Evolutionary conservation across 2,888 invertebrate genomes (phyloP), one percentile per base, ranked within the genome.

Genomic region (Tridacna gigas): DNA sequence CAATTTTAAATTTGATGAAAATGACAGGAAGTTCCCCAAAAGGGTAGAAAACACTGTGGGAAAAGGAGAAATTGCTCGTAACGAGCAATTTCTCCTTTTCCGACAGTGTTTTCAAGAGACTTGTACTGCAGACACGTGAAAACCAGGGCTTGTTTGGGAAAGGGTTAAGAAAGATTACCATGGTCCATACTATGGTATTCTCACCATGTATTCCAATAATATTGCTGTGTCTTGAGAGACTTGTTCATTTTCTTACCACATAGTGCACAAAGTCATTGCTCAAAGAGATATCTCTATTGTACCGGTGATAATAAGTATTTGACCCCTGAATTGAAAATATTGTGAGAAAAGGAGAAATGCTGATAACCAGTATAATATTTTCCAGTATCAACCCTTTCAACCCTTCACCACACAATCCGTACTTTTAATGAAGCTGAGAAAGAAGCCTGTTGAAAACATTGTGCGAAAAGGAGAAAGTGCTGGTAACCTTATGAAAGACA

Each of bases 261-360:
- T n/a, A n/a, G n/a, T n/a, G n/a, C n/a, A n/a, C n/a, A n/a, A n/a
- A n/a, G n/a, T n/a, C n/a, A n/a, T n/a, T n/a, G n/a, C n/a, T n/a
- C n/a, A n/a, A n/a, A n/a, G n/a, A n/a, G n/a, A n/a, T n/a, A n/a
- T n/a, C n/a, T n/a, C n/a, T n/a, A n/a, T n/a, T n/a, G n/a, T n/a
- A n/a, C n/a, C n/a, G n/a, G n/a, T n/a, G n/a, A n/a, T n/a, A n/a
- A n/a, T n/a, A n/a, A n/a, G n/a, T n/a, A n/a, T n/a, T n/a, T n/a
- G n/a, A n/a, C n/a, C n/a, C n/a, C n/a, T n/a, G n/a, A n/a, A n/a
- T 51, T 51, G 51, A 51, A 51, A 51, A 51, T 51, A 51, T 51
- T 51, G 51, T 51, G 51, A 51, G 12, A 51, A 51, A 51, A 51
- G 51, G 51, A 15, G 51, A 51, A 51, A 51, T 51, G 51, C 51